These are phyloP conservation scores for Neosalanx taihuensis DNA, from an alignment of 2,797 vertebrate species.

Conservation along the genomic window DNA sequence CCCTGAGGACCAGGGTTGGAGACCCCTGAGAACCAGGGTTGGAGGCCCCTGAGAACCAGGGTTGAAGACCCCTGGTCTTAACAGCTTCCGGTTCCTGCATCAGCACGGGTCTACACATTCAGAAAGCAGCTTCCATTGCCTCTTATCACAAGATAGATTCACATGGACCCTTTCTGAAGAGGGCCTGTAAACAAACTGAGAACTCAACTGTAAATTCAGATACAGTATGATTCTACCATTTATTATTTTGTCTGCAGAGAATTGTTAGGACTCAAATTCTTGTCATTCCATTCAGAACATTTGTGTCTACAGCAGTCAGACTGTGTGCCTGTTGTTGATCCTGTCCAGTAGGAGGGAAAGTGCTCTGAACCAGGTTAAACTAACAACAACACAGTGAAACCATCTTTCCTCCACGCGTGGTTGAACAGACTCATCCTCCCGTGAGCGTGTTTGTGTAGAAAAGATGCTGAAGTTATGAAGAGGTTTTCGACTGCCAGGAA, in stretches of 20 bases:
- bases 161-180: not conserved
- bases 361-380: constrained; percentile 42
- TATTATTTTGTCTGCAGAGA: not conserved
- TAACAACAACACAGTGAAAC: constrained; percentile 60
- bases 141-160: constrained; percentile 2
- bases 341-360: constrained; percentile 33
- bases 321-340: constrained; percentile 38
- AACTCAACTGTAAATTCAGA: not conserved
- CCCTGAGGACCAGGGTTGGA: too few relatives aligned
- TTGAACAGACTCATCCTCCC: constrained; percentile 47
- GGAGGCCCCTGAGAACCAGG: too few relatives aligned
- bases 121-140: not conserved
- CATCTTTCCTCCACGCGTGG: constrained; percentile 57
- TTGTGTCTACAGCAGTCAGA: constrained; percentile 41
- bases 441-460: constrained; percentile 55
- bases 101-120: too few relatives aligned
- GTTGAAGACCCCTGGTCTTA: too few relatives aligned
- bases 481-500: constrained; percentile 16
- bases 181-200: not conserved
- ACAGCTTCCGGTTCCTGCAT: too few relatives aligned
- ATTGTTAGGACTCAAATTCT: constrained; percentile 40
- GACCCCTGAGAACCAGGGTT: too few relatives aligned
- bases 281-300: constrained; percentile 44
- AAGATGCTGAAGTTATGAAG: constrained; percentile 21
- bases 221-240: not conserved